Percentiles rank a stretch among this genome's conserved stretches.
phyloP scores from a whole-genome alignment of 2,888 invertebrate species.

The Lordiphosa andalusiaca region DNA sequence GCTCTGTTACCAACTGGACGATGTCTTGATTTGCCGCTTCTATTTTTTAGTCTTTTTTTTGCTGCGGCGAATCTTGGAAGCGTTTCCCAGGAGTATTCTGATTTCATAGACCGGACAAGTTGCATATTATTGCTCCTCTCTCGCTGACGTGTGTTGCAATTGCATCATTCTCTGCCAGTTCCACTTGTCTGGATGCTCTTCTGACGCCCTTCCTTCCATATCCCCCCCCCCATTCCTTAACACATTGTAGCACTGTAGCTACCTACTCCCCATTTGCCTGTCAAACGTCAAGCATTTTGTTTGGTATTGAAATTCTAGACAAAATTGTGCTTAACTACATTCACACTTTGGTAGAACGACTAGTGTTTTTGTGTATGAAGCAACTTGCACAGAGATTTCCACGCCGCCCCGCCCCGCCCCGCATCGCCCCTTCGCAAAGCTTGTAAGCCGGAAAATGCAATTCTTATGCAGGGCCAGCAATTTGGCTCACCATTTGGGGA shows the following conservation, averaged over 20 bases:
- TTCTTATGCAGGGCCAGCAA: constrained; percentile 9
- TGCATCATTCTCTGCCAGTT: no score
- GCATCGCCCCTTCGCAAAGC: neutral
- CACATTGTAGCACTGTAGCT: no score
- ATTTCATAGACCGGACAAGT: no score
- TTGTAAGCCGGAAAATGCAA: constrained; percentile 25
- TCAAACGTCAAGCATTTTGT: constrained; percentile 57
- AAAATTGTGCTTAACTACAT: constrained; percentile 42
- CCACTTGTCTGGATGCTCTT: no score
- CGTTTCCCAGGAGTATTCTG: no score
- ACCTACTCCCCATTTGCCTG: constrained; percentile 20
- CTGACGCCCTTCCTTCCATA: no score
- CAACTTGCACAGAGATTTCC: constrained; percentile 11
- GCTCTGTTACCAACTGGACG: no score
- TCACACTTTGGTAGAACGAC: constrained; percentile 8
- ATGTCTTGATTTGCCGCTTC: no score
- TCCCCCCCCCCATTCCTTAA: no score
- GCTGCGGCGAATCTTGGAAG: no score
- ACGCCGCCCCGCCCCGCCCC: neutral
- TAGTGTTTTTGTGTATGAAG: neutral
- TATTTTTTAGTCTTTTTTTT: no score
- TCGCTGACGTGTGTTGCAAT: neutral
- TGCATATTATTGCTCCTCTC: neutral
- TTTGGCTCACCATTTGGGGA: constrained; percentile 1
- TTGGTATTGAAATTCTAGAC: constrained; percentile 65